phyloP scores from a whole-genome alignment of 2,113 vertebrate genomes.

The Catharus bicknelli region DNA sequence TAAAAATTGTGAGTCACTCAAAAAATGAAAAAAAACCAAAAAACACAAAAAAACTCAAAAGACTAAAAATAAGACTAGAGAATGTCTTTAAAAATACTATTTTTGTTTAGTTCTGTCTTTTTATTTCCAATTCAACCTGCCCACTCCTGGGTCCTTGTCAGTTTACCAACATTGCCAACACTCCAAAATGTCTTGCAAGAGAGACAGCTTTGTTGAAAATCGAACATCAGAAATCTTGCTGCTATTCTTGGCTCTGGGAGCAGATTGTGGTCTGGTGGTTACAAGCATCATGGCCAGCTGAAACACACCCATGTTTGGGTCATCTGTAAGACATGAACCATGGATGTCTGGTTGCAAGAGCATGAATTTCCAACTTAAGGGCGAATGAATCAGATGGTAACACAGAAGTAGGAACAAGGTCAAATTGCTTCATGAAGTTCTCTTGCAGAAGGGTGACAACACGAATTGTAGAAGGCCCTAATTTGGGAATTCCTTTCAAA shows the following conservation, averaged over 20 bases:
- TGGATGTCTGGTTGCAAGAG: conserved; percentile 46
- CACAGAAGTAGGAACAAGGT: conserved; percentile 34
- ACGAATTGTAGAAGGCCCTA: background rate
- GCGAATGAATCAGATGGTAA: conserved; percentile 31
- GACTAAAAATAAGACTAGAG: background rate
- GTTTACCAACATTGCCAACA: background rate
- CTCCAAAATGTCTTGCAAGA: conserved; percentile 5
- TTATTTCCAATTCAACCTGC: background rate
- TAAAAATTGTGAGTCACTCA: conserved; percentile 38
- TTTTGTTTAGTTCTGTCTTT: background rate
- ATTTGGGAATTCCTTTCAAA: conserved; percentile 52
- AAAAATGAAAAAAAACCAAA: background rate
- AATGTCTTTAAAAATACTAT: background rate
- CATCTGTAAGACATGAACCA: conserved; percentile 51
- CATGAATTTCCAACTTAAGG: conserved; percentile 37
- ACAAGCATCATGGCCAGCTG: conserved; percentile 46
- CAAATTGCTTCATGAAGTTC: conserved; percentile 7
- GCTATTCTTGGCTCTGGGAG: conserved; percentile 55
- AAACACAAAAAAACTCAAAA: background rate
- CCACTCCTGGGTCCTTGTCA: background rate
- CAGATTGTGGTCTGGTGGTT: conserved; percentile 59
- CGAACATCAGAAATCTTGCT: conserved; percentile 34
- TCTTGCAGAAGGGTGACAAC: conserved; percentile 35
- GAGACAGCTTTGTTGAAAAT: conserved; percentile 17
- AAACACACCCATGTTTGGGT: conserved; percentile 66